Evolutionary conservation across 2,888 invertebrate species (phyloP), one percentile per base, ranked within the genome.

Genomic region (Agriopis aurantiaria): DNA sequence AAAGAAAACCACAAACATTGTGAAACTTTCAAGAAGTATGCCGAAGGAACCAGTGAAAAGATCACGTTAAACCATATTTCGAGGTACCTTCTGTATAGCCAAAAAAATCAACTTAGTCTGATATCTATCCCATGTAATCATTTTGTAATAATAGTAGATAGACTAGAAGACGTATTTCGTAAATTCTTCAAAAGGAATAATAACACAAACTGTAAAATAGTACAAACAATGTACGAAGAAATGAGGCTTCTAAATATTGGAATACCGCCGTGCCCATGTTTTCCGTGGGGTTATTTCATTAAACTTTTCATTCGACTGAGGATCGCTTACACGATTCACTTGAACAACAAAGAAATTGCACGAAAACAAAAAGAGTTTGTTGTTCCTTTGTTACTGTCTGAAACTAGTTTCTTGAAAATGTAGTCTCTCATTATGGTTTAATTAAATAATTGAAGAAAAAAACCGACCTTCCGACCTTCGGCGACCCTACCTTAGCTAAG

Each of bases 101-200:
- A 43, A 23, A 65, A 10, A 56, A 23, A 62, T 48, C 43, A 62
- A 57, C 11, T 69, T 14, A 40, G 61, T 41, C 51, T 69, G 10
- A 52, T 9, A 7, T n/a, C 52, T 41, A 58, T 57, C 17, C 69
- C 69, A 3, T 52, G 61, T 52, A 43, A 69, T 48, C 23, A 61
- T n/a, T 69, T 69, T 57, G 56, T 69, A 12, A 17, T 23, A 10
- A 61, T 69, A 5, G 51, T 69, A 12, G 69, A 69, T 43, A 14
- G 33, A 46, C 10, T 65, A 48, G 69, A 69, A 45, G 33, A 57
- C 8, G 14, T 12, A 8, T 69, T 65, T 60, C 52, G 51, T 1
- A 51, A n/a, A 10, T 9, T 5, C 8, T 61, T 65, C 10, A 61
- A 48, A n/a, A 41, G 9, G 3, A 41, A 14, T 40, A 41, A 14